phyloP scores from a whole-genome alignment of 2,113 vertebrate genomes.

The Hypanus sabinus region DNA sequence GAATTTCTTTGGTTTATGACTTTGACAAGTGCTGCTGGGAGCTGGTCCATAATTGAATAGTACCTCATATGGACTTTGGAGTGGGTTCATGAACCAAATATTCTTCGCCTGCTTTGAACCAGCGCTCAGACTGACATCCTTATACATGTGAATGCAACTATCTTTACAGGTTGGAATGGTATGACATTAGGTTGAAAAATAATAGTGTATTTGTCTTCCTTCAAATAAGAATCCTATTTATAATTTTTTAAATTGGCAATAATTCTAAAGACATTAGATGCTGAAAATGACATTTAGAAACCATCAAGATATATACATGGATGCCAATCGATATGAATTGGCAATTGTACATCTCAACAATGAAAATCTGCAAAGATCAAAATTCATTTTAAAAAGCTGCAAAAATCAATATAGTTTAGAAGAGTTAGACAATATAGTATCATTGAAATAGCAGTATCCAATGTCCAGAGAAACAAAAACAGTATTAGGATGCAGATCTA shows the following conservation, averaged over 20 bases:
- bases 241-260: background rate
- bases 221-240: background rate
- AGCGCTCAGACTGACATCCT: background rate
- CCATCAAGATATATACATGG: background rate
- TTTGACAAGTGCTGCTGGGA: background rate
- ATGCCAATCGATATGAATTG: background rate
- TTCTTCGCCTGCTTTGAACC: background rate
- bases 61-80: background rate
- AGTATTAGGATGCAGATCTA: background rate
- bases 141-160: background rate
- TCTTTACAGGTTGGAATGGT: too few species aligned
- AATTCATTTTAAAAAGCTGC: background rate
- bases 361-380: background rate
- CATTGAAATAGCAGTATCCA: background rate
- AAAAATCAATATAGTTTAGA: conserved; percentile 13
- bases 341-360: background rate
- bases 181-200: background rate
- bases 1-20: background rate
- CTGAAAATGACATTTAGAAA: background rate
- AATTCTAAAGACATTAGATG: background rate
- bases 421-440: background rate
- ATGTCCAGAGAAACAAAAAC: background rate
- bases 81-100: background rate
- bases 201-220: background rate
- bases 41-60: background rate